phyloP scores from a whole-genome alignment of 2,113 vertebrate species.

The Malurus elegans region DNA sequence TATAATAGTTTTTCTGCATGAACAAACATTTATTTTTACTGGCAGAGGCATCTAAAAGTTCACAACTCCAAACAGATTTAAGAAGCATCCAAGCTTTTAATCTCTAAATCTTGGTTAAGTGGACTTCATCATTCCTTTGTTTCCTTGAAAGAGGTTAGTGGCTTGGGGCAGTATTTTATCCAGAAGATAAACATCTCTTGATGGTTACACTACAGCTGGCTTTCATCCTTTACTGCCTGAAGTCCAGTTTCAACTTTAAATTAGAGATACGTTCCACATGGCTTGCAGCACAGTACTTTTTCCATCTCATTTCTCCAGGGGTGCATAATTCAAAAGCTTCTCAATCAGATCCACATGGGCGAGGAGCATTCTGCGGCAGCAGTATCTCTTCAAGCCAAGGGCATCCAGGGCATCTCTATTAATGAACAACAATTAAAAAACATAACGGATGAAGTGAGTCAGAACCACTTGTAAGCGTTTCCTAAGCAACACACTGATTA shows the following conservation, averaged over 20 bases:
- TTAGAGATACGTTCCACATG: conserved; percentile 3
- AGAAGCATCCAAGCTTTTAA: not conserved
- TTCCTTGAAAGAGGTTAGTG: not conserved
- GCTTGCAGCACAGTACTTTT: not conserved
- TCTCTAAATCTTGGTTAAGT: not conserved
- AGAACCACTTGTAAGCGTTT: conserved; percentile 2
- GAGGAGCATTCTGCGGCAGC: conserved; percentile 95
- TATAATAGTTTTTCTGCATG: not conserved
- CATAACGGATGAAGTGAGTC: not conserved
- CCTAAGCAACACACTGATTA: conserved; percentile 34
- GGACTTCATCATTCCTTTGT: not conserved
- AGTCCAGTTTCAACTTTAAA: conserved; percentile 37
- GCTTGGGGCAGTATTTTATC: not conserved
- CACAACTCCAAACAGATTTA: not conserved
- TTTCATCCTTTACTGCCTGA: not conserved
- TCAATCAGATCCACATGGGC: conserved; percentile 98
- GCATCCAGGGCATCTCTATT: conserved; percentile 93
- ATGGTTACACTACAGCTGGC: not conserved
- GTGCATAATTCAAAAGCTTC: conserved; percentile 95
- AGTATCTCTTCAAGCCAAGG: conserved; percentile 95
- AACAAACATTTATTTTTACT: not conserved
- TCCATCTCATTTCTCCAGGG: conserved; percentile 87
- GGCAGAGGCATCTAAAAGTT: not conserved
- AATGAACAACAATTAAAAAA: conserved; percentile 21
- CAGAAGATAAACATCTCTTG: not conserved